Base-by-base conservation (phyloP, 2,797 vertebrate species). In the Euthynnus affinis region DNA sequence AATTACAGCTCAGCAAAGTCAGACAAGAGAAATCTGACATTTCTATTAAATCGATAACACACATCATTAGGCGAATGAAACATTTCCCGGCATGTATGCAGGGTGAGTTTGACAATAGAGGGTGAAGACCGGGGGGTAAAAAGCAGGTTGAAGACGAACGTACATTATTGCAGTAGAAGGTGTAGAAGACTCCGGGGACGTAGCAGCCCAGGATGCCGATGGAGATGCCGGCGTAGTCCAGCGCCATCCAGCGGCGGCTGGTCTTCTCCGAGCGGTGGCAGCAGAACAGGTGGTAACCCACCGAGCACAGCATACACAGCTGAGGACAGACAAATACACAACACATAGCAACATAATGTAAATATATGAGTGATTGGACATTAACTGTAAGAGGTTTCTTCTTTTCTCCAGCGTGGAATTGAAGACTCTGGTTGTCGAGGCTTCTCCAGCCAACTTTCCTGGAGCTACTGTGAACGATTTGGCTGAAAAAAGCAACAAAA, bases 241-340 rank as follows among this genome's bases (percentile, higher is more conserved):
- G 89, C 0, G 97, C 97, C 97, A 98, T 97, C 98, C 98, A 99
- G 83, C 97, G 96, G 22, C 97, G 96, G 86, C 97, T 96, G 23
- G 97, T 98, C 91, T 99, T 98, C 91, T 99, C 98, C 0, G 98
- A 99, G 76, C 98, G 97, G 87, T 99, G 98, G 74, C 98, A 98
- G 74, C 96, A 97, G 93, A 99, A 99, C 14, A 99, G 94, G 85
- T 99, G 98, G 76, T 96, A 98, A 12, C 98, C 98, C 69, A 96
- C 97, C 0, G 98, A 99, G 85, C 98, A 99, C 51, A 99, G 95
- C 97, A 99, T 97, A 20, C 98, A 98, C 67, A 99, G 95, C 98
- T 99, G 74, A n/a, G 78, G 59, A 18, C 1, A 55, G 18, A 0
- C 12, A 27, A 6, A 55, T 22, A 55, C 5, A 25, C 34, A 10